Evolutionary conservation across 2,797 vertebrate genomes (phyloP).

Genomic region (Mastacembelus armatus): DNA sequence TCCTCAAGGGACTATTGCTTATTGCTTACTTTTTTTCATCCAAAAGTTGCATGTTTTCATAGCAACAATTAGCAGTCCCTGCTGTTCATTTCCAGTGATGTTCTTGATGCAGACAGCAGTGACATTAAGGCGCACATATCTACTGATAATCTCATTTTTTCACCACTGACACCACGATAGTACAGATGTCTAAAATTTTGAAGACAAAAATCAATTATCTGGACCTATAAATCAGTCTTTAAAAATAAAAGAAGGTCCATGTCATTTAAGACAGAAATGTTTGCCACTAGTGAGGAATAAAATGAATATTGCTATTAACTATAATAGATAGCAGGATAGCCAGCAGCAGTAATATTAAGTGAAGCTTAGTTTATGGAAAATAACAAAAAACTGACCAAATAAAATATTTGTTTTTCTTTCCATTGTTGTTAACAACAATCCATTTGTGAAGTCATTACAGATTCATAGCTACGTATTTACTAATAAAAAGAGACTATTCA

Average conservation of each 20-base stretch:
- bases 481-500: too few relatives aligned
- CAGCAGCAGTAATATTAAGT: conserved; percentile 18
- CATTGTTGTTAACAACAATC: neutral
- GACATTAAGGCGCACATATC: conserved; percentile 41
- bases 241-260: conserved; percentile 4
- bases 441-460: conserved; percentile 5
- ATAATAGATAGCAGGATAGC: conserved; percentile 23
- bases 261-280: neutral
- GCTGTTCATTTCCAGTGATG: conserved; percentile 45
- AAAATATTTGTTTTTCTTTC: neutral
- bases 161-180: neutral
- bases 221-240: neutral
- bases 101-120: conserved; percentile 42
- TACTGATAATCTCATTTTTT: neutral
- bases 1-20: conserved; percentile 34
- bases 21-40: conserved; percentile 40
- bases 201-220: conserved; percentile 16
- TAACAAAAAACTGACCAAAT: neutral
- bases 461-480: neutral
- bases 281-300: too few relatives aligned
- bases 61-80: conserved; percentile 48
- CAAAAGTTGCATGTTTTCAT: conserved; percentile 53
- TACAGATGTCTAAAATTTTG: neutral
- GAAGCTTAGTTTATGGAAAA: conserved; percentile 19
- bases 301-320: too few relatives aligned